These are phyloP conservation scores for Semicossyphus pulcher DNA, from an alignment of 2,113 vertebrate genomes.

Conservation along the genomic window DNA sequence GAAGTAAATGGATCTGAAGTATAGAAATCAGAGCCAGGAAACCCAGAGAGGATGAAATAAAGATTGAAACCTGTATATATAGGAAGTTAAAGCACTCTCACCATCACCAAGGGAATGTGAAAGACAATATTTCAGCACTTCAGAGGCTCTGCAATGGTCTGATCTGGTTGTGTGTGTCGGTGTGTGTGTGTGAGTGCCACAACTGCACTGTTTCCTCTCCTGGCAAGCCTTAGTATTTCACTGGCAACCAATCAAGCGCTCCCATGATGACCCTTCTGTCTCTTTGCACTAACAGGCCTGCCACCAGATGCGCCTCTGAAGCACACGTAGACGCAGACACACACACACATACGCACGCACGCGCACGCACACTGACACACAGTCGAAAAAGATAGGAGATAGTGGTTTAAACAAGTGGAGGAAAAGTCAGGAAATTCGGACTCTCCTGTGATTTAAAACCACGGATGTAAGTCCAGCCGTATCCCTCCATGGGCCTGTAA, in stretches of 20 bases:
- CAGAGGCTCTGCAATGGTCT: constrained; percentile 56
- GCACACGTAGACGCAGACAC: constrained; percentile 50
- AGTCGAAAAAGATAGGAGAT: constrained; percentile 55
- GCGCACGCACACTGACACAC: constrained; percentile 25
- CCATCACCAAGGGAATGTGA: constrained; percentile 48
- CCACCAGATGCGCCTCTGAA: constrained; percentile 83
- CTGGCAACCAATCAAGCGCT: constrained; percentile 82
- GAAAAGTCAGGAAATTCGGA: constrained; percentile 59
- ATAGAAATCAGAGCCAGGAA: constrained; percentile 34
- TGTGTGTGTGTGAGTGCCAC: constrained; percentile 62
- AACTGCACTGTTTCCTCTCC: constrained; percentile 76
- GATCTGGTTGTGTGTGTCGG: constrained; percentile 45
- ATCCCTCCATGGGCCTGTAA: constrained; percentile 44
- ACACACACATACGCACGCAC: constrained; percentile 19
- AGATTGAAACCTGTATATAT: constrained; percentile 52
- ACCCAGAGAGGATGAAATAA: constrained; percentile 36
- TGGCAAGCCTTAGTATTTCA: constrained; percentile 75
- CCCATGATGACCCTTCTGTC: constrained; percentile 83
- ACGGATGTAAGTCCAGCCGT: constrained; percentile 55
- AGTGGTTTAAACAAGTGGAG: constrained; percentile 60
- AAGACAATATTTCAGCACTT: constrained; percentile 58
- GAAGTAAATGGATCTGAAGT: constrained; percentile 23
- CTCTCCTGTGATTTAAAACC: constrained; percentile 59
- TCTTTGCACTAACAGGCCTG: constrained; percentile 81
- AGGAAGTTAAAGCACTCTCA: constrained; percentile 33